These are phyloP conservation scores for Drosophila seguyi DNA, from an alignment of 1,140 invertebrate species.

Conservation along the genomic window DNA sequence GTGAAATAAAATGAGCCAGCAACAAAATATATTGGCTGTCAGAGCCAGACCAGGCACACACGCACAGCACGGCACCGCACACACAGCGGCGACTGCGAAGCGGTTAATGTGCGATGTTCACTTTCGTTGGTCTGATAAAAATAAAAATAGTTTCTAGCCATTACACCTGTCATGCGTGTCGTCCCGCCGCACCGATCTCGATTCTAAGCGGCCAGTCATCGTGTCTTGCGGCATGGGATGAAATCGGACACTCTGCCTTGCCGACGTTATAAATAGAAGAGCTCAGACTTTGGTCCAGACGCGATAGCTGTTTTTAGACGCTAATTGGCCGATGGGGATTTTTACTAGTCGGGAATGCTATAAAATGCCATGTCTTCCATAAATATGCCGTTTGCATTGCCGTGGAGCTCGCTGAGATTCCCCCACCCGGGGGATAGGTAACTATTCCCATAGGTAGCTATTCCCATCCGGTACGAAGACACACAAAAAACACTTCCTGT, in stretches of 20 bases:
- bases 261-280: constrained; percentile 42
- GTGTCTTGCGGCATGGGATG: constrained; percentile 17
- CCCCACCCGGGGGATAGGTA: constrained; percentile 13
- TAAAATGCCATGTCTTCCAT: constrained; percentile 39
- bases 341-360: constrained; percentile 51
- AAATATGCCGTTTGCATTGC: constrained; percentile 25
- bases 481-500: constrained; percentile 55
- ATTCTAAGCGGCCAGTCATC: constrained; percentile 47
- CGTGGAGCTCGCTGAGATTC: constrained; percentile 8
- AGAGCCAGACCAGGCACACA: constrained; percentile 12
- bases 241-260: constrained; percentile 43
- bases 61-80: constrained; percentile 6
- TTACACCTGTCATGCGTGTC: constrained; percentile 56
- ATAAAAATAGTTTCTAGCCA: constrained; percentile 68
- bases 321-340: constrained; percentile 58
- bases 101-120: constrained; percentile 67
- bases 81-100: constrained; percentile 27
- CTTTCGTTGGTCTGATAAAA: constrained; percentile 76
- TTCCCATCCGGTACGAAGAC: constrained; percentile 26
- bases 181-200: constrained; percentile 3
- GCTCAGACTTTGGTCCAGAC: constrained; percentile 32
- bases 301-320: constrained; percentile 51
- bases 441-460: too few species aligned
- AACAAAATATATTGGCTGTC: constrained; percentile 56
- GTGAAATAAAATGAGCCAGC: constrained; percentile 56